Evolutionary conservation across 2,888 invertebrate species (phyloP), one percentile per base, ranked within the genome.

Genomic region (Nesidiocoris tenuis): DNA sequence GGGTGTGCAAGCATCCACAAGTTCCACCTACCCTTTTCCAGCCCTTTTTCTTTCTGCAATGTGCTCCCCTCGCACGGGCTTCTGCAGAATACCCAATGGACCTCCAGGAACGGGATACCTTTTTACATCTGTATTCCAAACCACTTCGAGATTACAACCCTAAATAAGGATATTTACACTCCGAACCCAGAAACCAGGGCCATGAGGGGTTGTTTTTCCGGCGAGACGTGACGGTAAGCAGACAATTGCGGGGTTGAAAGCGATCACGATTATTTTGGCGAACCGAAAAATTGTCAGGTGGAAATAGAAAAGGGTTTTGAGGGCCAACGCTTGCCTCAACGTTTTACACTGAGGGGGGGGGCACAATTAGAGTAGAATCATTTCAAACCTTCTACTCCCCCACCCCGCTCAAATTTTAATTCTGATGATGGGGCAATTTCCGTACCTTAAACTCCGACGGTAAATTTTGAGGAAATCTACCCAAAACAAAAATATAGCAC

Each of bases 71-170:
- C 54, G n/a, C 59, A 23, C 17, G 22, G 21, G 57, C 57, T 59
- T 25, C 19, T 19, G 39, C 66, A 59, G 74, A 75, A 75, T 75
- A 75, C 66, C 57, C 64, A 66, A 75, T 66, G 66, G 66, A 75
- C 74, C 65, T n/a, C 39, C 3, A 39, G 12, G 39, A 39, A 39
- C 39, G 39, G 5, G 24, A 57, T 65, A 75, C 74, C 74, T 75
- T 61, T 61, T 61, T 57, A 66, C 74, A 75, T 75, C 74, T 66
- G 74, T 75, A 75, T 75, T 75, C 74, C 63, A 61, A 72, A 61
- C 72, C 61, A 54, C 61, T 61, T 63, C 63, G 19, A 72, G 72
- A 72, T 72, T 72, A 72, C 72, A 39, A 12, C 63, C 72, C 61
- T 23, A 72, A 72, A 72, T 63, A 63, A 39, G 72, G 63, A 72